phyloP scores from a whole-genome alignment of 1,140 invertebrate species.

The Bicyclus anynana region DNA sequence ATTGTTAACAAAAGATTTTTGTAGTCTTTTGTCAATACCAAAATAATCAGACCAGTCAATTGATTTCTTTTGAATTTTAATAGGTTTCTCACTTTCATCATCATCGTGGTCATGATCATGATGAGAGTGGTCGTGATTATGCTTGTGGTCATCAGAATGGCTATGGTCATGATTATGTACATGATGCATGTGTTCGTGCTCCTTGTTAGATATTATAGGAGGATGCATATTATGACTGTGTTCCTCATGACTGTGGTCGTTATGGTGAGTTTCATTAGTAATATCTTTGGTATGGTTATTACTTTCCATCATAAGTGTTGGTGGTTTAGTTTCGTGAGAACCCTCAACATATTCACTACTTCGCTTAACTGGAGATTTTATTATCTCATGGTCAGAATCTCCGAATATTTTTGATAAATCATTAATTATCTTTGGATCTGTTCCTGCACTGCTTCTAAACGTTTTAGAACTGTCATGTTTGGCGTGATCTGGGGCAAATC shows the following conservation, averaged over 20 bases:
- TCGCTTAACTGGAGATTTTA: conserved; percentile 70
- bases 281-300: conserved; percentile 53
- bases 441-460: conserved; percentile 71
- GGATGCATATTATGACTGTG: conserved; percentile 66
- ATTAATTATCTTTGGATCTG: conserved; percentile 75
- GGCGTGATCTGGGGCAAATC: conserved; percentile 60
- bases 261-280: not conserved
- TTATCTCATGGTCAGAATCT: conserved; percentile 47
- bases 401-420: conserved; percentile 78
- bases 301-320: conserved; percentile 38
- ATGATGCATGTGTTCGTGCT: conserved; percentile 40
- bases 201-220: conserved; percentile 67
- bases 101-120: conserved; percentile 35
- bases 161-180: conserved; percentile 39
- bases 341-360: conserved; percentile 55
- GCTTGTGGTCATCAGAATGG: conserved; percentile 40
- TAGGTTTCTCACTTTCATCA: conserved; percentile 59
- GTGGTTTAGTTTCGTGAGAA: conserved; percentile 61
- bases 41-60: conserved; percentile 92
- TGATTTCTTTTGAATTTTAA: conserved; percentile 85
- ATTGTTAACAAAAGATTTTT: conserved; percentile 77
- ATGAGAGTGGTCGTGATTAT: conserved; percentile 50
- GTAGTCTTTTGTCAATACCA: conserved; percentile 87
- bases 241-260: conserved; percentile 53
- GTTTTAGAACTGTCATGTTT: conserved; percentile 56